Base-by-base conservation (phyloP, 2,797 vertebrate species). In the Acipenser ruthenus region DNA sequence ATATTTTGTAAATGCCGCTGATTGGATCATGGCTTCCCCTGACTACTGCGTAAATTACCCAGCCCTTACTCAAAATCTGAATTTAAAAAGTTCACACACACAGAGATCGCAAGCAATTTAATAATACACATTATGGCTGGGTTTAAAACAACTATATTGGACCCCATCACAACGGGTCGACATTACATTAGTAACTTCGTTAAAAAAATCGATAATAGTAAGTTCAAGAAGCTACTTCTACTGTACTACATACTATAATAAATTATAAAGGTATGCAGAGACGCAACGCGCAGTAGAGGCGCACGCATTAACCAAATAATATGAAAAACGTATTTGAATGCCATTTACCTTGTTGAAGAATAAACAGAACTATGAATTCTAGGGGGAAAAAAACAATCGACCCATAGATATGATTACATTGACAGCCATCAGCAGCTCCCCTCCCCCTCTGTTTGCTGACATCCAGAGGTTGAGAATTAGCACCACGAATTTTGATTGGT, bases 401-500 rank as follows among this genome's bases (percentile, higher is more conserved):
- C 79, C 79, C 79, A 73, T 80, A 79, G 83, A 83, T 84, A 83
- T 83, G 85, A 23, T 6, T 18, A 48, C 60, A 62, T 23, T 62
- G 60, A 83, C 82, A 80, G 79, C 79, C 76, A 75, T 83, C 79
- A 73, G 71, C 69, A 85, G 80, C 65, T 75, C 83, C 83, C 83
- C 82, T 82, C 87, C 87, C 82, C 80, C 80, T 84, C 66, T 83
- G 78, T 81, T 83, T 79, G 75, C 80, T 87, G 85, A 84, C 85
- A 87, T 75, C 59, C 83, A 84, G 70, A 82, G 75, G 73, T 82
- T 80, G 72, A 71, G 71, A 60, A 62, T 68, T 65, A 71, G 73
- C 60, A 62, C 23, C 48, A 72, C 69, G 67, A 70, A 66, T 75
- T 73, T 70, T 75, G 83, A 89, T 91, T 91, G 70, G 89, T 81